Evolutionary conservation across 2,797 vertebrate species (phyloP).

Genomic region (Phyllotis vaccarum): DNA sequence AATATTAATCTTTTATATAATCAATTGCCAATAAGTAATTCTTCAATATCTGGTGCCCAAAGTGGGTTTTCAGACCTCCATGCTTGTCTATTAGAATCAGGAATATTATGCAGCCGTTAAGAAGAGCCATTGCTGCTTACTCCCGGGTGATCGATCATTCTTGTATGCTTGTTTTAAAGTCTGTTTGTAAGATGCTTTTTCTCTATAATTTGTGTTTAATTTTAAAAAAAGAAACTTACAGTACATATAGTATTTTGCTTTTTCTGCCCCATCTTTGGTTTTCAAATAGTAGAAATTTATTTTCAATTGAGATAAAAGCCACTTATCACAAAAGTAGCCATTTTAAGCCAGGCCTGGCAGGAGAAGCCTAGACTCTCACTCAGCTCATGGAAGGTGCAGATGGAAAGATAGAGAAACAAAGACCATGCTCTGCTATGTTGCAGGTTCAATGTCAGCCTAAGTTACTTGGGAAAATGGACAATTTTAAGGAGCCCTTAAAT

Average conservation of each 20-base stretch:
- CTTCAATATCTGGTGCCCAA: no score
- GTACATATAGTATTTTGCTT: neutral
- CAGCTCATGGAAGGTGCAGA: neutral
- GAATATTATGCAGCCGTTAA: neutral
- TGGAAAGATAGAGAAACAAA: neutral
- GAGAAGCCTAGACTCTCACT: neutral
- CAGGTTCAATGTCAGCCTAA: neutral
- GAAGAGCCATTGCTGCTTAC: neutral
- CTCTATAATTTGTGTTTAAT: neutral
- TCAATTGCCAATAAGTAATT: no score
- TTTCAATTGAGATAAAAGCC: neutral
- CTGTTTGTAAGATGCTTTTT: neutral
- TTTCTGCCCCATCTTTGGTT: neutral
- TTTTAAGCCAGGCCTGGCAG: neutral
- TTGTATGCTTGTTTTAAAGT: neutral
- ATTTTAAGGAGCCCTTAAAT: neutral
- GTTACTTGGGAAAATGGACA: neutral
- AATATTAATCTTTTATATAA: no score
- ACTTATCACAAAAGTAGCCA: neutral
- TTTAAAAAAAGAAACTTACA: neutral
- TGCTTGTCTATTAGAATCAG: fast-evolving
- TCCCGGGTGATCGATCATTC: neutral
- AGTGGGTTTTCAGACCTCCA: no score
- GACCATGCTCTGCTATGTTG: neutral
- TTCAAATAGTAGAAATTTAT: neutral